Evolutionary conservation across 1,140 invertebrate species (phyloP).

Genomic region (Heliconius nattereri): DNA sequence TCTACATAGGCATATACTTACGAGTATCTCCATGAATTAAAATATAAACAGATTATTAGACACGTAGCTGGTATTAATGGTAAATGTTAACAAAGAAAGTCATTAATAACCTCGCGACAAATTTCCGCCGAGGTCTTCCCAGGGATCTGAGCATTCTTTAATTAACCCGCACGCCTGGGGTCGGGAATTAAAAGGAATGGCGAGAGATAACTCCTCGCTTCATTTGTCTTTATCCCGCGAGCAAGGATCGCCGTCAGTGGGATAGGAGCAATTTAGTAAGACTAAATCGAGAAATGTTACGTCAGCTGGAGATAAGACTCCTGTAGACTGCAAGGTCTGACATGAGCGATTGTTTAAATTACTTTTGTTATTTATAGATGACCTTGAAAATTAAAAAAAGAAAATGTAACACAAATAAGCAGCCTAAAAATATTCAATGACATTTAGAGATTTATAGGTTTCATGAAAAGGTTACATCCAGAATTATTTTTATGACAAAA

Average conservation of each 20-base stretch:
- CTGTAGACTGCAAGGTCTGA: background rate
- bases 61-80: background rate
- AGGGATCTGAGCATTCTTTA: slow-evolving; percentile 61
- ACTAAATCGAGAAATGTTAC: slow-evolving; percentile 24
- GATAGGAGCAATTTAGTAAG: slow-evolving; percentile 43
- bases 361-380: no score
- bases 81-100: slow-evolving; percentile 29
- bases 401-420: no score
- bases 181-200: slow-evolving; percentile 61
- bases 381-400: no score
- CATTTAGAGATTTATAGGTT: no score
- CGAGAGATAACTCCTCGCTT: slow-evolving; percentile 53
- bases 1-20: background rate
- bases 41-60: background rate
- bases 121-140: slow-evolving; percentile 50
- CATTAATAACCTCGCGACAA: slow-evolving; percentile 57
- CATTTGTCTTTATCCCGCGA: slow-evolving; percentile 62
- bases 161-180: slow-evolving; percentile 59
- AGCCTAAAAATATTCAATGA: background rate
- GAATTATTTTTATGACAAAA: background rate
- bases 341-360: background rate
- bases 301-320: slow-evolving; percentile 15
- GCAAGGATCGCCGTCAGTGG: slow-evolving; percentile 37
- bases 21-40: background rate
- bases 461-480: no score